phyloP scores from a whole-genome alignment of 2,888 invertebrate species.

The Xylophagus ater region DNA sequence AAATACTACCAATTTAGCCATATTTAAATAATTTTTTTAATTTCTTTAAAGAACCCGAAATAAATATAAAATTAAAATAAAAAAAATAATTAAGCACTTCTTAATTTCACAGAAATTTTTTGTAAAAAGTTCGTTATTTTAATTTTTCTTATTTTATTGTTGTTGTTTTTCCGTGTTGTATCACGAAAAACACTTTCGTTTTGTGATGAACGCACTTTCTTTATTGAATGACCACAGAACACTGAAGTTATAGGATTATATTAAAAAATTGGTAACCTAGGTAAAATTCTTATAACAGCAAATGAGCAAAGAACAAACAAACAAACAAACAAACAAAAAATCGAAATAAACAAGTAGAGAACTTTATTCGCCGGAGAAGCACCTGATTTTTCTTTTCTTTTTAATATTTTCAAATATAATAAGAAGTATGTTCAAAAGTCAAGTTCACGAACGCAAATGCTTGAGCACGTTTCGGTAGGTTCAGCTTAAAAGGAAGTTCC shows the following conservation, averaged over 20 bases:
- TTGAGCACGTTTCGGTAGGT: conserved; percentile 27
- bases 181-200: conserved; percentile 8
- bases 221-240: conserved; percentile 9
- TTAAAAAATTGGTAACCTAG: too few species aligned
- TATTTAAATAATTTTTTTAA: conserved; percentile 17
- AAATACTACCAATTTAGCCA: conserved; percentile 30
- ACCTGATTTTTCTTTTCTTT: conserved; percentile 7
- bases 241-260: too few species aligned
- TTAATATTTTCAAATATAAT: too few species aligned
- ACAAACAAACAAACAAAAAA: conserved; percentile 9
- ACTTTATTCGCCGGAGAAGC: conserved; percentile 5
- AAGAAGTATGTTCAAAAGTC: conserved; percentile 26
- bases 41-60: conserved; percentile 10
- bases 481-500: conserved; percentile 34
- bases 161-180: background rate
- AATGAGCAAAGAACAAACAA: conserved; percentile 1
- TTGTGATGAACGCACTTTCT: too few species aligned
- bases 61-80: conserved; percentile 4
- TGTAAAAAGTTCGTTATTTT: conserved; percentile 1
- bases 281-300: conserved; percentile 3
- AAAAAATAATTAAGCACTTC: background rate
- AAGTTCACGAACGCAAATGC: conserved; percentile 35
- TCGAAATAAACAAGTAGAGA: conserved; percentile 4
- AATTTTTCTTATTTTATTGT: background rate
- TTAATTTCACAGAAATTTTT: conserved; percentile 1